Base-by-base conservation (phyloP, 1,140 invertebrate genomes). In the Diorhabda elongata region DNA sequence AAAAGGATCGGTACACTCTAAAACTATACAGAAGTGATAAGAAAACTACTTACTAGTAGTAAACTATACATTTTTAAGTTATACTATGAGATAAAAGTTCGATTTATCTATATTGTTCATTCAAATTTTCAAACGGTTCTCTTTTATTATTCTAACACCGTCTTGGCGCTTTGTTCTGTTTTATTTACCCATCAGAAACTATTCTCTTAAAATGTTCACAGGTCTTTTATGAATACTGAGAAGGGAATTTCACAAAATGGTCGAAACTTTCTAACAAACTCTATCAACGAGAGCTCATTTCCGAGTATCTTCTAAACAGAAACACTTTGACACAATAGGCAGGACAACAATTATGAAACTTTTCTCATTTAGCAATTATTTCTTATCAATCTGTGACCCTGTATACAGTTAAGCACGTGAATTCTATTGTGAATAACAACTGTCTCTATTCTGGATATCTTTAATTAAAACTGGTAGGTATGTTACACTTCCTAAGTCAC, bases 261-360 rank as follows among this genome's bases (percentile, higher is more conserved):
- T 52, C n/a, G 6, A 52, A 52, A 52, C 6, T 52, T 52, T 52
- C 2, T 8, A 52, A 52, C 47, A 52, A 52, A 52, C 47, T 52
- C 47, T 52, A 52, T 52, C 47, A 52, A 52, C 47, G 47, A 52
- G 47, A 52, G 47, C 47, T 52, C 47, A 52, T 52, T 52, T 52
- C 3, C 6, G 47, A 52, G 47, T n/a, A 52, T 52, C 3, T 52
- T 52, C 47, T 8, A 52, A 52, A 6, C 6, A 52, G 47, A 52
- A n/a, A 52, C 47, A 52, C 47, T 52, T 52, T 52, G n/a, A n/a
- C 47, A 52, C 47, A 52, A 52, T 52, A 52, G 47, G 47, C 6
- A 52, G 47, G 47, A 52, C 47, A 52, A 52, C 47, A 52, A 52
- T 52, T 52, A 52, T 8, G 47, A 52, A 52, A 52, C 47, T 52